Evolutionary conservation across 2,888 invertebrate genomes (phyloP).

Genomic region (Drosophila pullipes): DNA sequence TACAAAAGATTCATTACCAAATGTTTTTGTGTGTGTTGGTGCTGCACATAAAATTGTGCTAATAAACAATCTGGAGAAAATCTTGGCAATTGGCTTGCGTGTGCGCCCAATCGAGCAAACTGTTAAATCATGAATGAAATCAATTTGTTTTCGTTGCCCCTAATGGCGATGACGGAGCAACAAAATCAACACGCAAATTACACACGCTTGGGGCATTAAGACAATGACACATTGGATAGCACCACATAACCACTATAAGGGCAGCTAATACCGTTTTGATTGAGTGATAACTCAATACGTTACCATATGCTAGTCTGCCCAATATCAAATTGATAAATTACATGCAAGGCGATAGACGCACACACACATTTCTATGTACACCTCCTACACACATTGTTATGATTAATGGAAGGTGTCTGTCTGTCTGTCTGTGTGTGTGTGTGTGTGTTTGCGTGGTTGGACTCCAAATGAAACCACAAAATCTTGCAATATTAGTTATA

Average conservation of each 20-base stretch:
- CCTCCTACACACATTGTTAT: slow-evolving; percentile 33
- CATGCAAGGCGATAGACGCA: slow-evolving; percentile 23
- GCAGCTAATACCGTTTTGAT: slow-evolving; percentile 62
- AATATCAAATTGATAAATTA: slow-evolving; percentile 63
- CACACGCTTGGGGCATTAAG: slow-evolving; percentile 53
- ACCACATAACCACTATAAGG: background rate
- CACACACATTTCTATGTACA: slow-evolving; percentile 9
- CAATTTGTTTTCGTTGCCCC: slow-evolving; percentile 62
- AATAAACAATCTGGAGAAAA: slow-evolving; percentile 55
- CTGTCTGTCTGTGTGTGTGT: background rate
- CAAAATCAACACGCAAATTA: slow-evolving; percentile 42
- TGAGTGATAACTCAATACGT: slow-evolving; percentile 78
- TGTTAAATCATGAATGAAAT: slow-evolving; percentile 76
- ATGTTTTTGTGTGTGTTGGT: slow-evolving; percentile 1
- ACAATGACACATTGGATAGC: slow-evolving; percentile 67
- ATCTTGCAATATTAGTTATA: slow-evolving; percentile 51
- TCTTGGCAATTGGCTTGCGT: slow-evolving; percentile 72
- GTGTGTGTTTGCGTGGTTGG: background rate
- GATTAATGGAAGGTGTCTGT: slow-evolving; percentile 58
- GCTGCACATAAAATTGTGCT: slow-evolving; percentile 47
- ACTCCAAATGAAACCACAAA: slow-evolving; percentile 18
- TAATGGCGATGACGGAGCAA: slow-evolving; percentile 47
- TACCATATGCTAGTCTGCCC: slow-evolving; percentile 16
- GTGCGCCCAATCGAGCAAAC: slow-evolving; percentile 55
- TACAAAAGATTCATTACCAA: slow-evolving; percentile 59